Evolutionary conservation across 2,888 invertebrate genomes (phyloP), one percentile per base, ranked within the genome.

Genomic region (Caenorhabditis afra): DNA sequence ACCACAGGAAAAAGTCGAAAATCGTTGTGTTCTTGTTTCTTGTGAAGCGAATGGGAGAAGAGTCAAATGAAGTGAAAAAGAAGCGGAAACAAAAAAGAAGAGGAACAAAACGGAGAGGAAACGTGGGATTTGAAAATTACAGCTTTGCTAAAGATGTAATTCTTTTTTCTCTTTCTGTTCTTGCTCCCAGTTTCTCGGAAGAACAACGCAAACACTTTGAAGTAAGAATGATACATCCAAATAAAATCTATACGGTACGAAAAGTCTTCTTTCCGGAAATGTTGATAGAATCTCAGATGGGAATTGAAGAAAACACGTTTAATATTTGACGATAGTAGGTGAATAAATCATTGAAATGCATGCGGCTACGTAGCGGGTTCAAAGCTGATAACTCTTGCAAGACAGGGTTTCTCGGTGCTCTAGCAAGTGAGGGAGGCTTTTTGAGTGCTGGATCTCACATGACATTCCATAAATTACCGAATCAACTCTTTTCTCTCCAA

Each of bases 401-500:
- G 47, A 18, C 18, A 4, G 1, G 59, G 44, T 20, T 20, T 44
- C 45, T 64, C 20, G 41, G 14, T 37, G 29, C 20, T 8, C 20
- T 50, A 3, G 37, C 29, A 29, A 29, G 29, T 29, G 29, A 29
- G 29, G 29, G 29, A 3, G 29, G 29, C 29, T 7, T 29, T 5
- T 7, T 3, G 7, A 29, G 29, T 3, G 29, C 29, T 29, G 29
- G 12, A n/a, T 16, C 73, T 62, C 71, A 65, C 64, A 73, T 73
- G 73, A 58, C 73, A 70, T 55, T 37, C 61, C 70, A 73, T 73
- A 73, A 73, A 73, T 73, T 73, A 73, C 64, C 64, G 57, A 73
- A 73, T 73, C 64, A 73, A 73, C 73, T 62, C 37, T 57, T 11
- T 10, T 12, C 10, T 16, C 12, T 35, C 29, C 47, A 49, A 49